Base-by-base conservation (phyloP, 2,888 invertebrate genomes). In the Acholoe squamosa region DNA sequence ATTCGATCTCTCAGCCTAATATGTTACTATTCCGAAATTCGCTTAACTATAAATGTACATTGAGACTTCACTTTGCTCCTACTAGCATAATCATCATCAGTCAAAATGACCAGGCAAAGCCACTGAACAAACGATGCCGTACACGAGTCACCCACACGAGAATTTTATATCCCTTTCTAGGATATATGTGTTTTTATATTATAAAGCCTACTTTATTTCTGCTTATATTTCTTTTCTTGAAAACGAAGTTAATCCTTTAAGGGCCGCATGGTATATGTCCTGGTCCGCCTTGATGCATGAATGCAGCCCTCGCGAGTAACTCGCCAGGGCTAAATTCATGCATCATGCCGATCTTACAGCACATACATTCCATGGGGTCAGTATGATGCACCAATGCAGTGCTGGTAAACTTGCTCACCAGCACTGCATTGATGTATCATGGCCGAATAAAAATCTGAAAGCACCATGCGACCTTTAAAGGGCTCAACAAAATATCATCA, bases 21-120 rank as follows among this genome's bases (percentile, higher is more conserved):
- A 71, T 71, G 71, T 71, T 7, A 28, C 71, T 71, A 71, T 25
- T 28, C 28, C 31, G 71, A 71, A 71, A 71, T 28, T 71, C 28
- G 16, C 71, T 71, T 71, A 71, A 71, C 71, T 71, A 71, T 71
- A 14, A 71, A 71, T 71, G 71, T 71, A 71, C 71, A 71, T 25
- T 25, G 43, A 43, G 43, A 71, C 71, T 71, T 71, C 31, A 28
- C 1, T 71, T 71, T 14, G 14, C 71, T 71, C 25, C 71, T 71
- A 28, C 71, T n/a, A 71, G 25, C 14, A 28, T 25, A 25, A 71
- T 71, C n/a, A 71, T 71, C 28, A 28, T 61, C 3, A 61, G n/a
- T 22, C 19, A 43, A n/a, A 43, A 43, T 43, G 43, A 43, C 43
- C 43, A 61, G 14, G n/a, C n/a, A n/a, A n/a, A n/a, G n/a, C 19